A percentile compares a stretch with the other conserved stretches of the same genome.
Evolutionary conservation across 1,140 invertebrate genomes (phyloP).

Genomic region (Diabrotica undecimpunctata): DNA sequence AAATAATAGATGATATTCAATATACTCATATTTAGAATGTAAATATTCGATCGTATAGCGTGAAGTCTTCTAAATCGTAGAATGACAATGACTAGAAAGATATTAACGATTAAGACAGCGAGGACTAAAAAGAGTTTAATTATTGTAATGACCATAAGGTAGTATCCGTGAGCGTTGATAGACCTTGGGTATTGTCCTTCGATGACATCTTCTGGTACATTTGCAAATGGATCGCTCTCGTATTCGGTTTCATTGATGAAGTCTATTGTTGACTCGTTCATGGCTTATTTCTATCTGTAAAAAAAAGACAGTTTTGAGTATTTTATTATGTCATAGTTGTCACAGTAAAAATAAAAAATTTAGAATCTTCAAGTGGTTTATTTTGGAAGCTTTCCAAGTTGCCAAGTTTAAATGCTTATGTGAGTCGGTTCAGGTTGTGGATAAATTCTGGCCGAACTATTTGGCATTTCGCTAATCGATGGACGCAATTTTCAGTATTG

Average conservation of each 20-base stretch:
- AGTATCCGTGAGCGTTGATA: neutral
- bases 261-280: neutral
- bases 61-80: slow-evolving; percentile 24
- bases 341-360: no score
- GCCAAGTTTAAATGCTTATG: no score
- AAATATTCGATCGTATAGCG: slow-evolving; percentile 20
- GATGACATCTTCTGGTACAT: slow-evolving; percentile 1
- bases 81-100: slow-evolving; percentile 24
- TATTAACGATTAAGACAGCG: slow-evolving; percentile 14
- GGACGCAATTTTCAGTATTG: no score
- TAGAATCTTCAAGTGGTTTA: no score
- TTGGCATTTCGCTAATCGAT: no score
- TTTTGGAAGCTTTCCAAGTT: no score
- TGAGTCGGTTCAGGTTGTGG: no score
- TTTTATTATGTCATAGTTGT: no score
- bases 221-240: slow-evolving; percentile 9
- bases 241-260: slow-evolving; percentile 8
- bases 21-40: slow-evolving; percentile 24
- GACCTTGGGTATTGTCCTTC: neutral
- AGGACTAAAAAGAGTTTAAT: slow-evolving; percentile 11
- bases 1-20: slow-evolving; percentile 23
- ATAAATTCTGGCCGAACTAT: no score
- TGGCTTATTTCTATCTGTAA: neutral
- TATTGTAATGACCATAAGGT: slow-evolving; percentile 17
- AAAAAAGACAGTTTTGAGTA: neutral